Base-by-base conservation (phyloP, 2,113 vertebrate species). In the Lophius piscatorius region DNA sequence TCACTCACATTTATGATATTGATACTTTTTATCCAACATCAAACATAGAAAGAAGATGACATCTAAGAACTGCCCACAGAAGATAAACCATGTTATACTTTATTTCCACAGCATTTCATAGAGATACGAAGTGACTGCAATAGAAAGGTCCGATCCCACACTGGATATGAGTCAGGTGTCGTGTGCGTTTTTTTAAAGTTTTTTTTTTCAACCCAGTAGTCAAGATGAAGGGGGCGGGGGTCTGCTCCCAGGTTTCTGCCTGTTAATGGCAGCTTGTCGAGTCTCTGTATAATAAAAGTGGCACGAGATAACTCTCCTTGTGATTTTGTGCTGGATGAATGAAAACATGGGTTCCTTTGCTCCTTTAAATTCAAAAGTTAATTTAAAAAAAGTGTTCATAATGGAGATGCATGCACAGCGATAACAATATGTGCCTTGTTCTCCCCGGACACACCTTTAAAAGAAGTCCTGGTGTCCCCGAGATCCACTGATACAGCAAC, bases 81-180 rank as follows among this genome's bases (percentile, higher is more conserved):
- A 64, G 67, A 83, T 74, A 74, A 80, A 88, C 60, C 76, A 70
- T 75, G 74, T 78, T 79, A 83, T 82, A 87, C 31, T 87, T 86
- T 56, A 78, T 69, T 82, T 76, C 40, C 75, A 84, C 80, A 81
- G 84, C 66, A 83, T 78, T 77, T 36, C 63, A 84, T 62, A 17
- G 70, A 76, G 17, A 83, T 74, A 82, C 58, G 44, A 68, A 82
- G 78, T 79, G 68, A 80, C 47, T 41, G 63, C 46, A 74, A 73
- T 75, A 70, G 46, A 70, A 76, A 51, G 10, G 18, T 55, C 33
- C 65, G 29, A 21, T 66, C 62, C 76, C 57, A 72, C 74, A 33
- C 41, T 73, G 71, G 76, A 81, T 56, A 78, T 2, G 35, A 59
- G 14, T 64, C 18, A 36, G 13, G 6, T 44, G 65, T 22, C 21